Base-by-base conservation (phyloP, 1,140 invertebrate species). In the Drosophila guanche region DNA sequence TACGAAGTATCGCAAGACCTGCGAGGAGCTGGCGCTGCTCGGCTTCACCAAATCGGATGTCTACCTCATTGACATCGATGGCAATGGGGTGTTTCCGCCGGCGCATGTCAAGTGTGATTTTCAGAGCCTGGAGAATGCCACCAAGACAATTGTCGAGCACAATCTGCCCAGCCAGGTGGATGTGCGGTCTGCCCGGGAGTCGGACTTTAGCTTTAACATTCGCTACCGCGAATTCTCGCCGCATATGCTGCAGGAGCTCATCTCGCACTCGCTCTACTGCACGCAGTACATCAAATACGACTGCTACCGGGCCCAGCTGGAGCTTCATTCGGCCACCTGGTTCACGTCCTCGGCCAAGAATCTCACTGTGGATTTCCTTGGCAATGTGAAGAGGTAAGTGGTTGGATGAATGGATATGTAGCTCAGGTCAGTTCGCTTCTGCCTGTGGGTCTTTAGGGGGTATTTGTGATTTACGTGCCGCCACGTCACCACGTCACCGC, bases 51-150 rank as follows among this genome's bases (percentile, higher is more conserved):
- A 97, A 79, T 96, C 97, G 41, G 97, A 97, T 73, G 96, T 98
- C 0, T 98, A 98, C 86, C 93, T 95, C 27, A 97, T 98, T 63
- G 97, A 98, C 81, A 97, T 98, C 57, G 97, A 99, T 91, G 97
- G 97, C 2, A 97, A 98, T 90, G 97, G 97, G 0, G 94, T 95
- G 55, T 97, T 97, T 81, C 96, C 97, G 23, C 97, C 97, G 0
- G 96, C 96, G 3, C 94, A 97, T 78, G 97, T 98, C 0, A 95
- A 96, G 75, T 99, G 97, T 90, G 96, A 98, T 80, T 98, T 98
- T 88, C 95, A 97, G 79, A 95, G 95, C 16, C 93, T 95, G 54
- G 95, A 96, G 65, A 96, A 97, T 79, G 95, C 95, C 0, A 98
- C 97, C 0, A 97, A 96, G 80, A 97, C 96, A 0, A 96, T 97